Base-by-base conservation (phyloP, 2,888 invertebrate genomes). In the Trichopria drosophilae region DNA sequence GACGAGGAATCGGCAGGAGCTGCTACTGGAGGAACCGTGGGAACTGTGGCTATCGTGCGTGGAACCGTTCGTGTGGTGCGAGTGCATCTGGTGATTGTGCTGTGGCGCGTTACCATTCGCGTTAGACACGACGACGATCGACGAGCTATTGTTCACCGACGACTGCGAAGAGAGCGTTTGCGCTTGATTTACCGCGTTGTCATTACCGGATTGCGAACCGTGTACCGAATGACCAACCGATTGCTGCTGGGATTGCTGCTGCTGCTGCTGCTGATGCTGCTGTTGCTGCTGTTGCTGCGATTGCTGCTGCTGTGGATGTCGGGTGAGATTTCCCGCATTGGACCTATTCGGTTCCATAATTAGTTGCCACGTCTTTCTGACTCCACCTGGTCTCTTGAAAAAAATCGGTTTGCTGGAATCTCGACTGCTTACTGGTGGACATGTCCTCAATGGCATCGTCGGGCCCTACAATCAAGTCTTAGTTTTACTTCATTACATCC, bases 31-130 rank as follows among this genome's bases (percentile, higher is more conserved):
- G 29, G 63, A 63, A 37, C 60, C 65, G 46, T 66, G 67, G n/a
- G 67, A 67, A 48, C 65, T 64, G 51, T 66, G 65, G 44, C 64
- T 66, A 41, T 68, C 66, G 56, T 70, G 67, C 9, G 55, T 53
- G 20, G 60, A 59, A 20, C 57, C 57, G 40, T 61, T 59, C 46
- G 51, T 61, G 34, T 61, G 51, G 35, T 56, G 62, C 24, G 55
- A 57, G 29, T 58, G 61, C 12, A 60, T 37, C 23, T 54, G 54
- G 44, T 56, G 57, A 20, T 55, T 51, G 34, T 51, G 53, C 42
- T 51, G 47, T 2, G 42, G 24, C 3, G 36, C 31, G 3, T 41
- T 28, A 41, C 54, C 43, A 46, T 43, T 39, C 35, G 34, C 35
- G 39, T 31, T 19, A 24, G 31, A n/a, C n/a, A n/a, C n/a, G n/a